Evolutionary conservation across 2,113 vertebrate species (phyloP).

Genomic region (Trematomus loennbergii): DNA sequence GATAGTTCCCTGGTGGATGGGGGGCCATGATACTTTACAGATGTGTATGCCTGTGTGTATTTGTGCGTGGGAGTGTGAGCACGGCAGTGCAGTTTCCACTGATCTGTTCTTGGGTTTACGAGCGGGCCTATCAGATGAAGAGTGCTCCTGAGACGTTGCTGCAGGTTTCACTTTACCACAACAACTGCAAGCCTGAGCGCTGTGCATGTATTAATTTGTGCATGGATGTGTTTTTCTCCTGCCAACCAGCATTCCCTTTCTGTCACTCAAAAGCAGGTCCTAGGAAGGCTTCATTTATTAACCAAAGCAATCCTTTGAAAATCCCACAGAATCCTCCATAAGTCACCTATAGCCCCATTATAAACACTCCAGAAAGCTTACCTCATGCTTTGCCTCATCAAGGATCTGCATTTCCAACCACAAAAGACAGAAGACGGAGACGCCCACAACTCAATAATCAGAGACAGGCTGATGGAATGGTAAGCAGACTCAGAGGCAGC

Average conservation of each 20-base stretch:
- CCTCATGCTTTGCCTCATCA: constrained; percentile 70
- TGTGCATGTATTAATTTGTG: not conserved
- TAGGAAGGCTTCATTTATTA: constrained; percentile 72
- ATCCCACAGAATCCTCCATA: constrained; percentile 61
- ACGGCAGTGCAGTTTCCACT: constrained; percentile 35
- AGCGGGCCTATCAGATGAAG: constrained; percentile 37
- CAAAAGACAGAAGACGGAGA: constrained; percentile 60
- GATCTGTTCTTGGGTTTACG: constrained; percentile 42
- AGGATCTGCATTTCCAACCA: constrained; percentile 64
- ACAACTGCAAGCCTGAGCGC: constrained; percentile 13
- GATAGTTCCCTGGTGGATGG: constrained; percentile 52
- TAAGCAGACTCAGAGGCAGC: constrained; percentile 44
- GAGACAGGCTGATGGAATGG: constrained; percentile 50
- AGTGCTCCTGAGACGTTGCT: constrained; percentile 17
- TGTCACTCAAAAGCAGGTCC: constrained; percentile 47
- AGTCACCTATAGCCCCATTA: constrained; percentile 53
- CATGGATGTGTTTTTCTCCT: constrained; percentile 10
- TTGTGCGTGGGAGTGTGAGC: constrained; percentile 9
- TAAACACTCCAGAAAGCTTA: constrained; percentile 75
- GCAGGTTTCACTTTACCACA: constrained; percentile 41
- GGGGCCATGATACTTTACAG: constrained; percentile 68
- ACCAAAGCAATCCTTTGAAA: constrained; percentile 68
- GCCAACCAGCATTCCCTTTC: constrained; percentile 32
- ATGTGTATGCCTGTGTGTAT: constrained; percentile 57
- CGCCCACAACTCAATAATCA: constrained; percentile 52